These are phyloP conservation scores for Manis pentadactyla DNA, from an alignment of 2,797 vertebrate genomes.

Conservation along the genomic window DNA sequence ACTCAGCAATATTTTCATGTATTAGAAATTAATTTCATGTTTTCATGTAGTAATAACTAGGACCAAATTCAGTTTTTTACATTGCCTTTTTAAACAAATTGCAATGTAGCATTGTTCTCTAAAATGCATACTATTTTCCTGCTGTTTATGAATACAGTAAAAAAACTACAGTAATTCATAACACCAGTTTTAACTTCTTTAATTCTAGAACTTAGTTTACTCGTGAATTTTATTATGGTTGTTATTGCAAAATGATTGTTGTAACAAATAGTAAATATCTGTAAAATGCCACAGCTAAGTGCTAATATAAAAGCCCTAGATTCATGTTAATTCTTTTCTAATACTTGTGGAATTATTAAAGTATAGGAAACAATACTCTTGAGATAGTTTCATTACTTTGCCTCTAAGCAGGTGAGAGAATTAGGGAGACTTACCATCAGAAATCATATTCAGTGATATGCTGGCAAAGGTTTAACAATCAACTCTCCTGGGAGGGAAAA, in stretches of 20 bases:
- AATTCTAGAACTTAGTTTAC: neutral
- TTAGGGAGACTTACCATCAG: neutral
- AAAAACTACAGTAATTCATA: neutral
- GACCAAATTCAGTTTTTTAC: neutral
- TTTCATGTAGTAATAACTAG: neutral
- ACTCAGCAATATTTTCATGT: neutral
- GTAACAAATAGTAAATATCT: neutral
- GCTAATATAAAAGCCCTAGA: neutral
- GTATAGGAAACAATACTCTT: neutral
- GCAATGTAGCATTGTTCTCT: neutral
- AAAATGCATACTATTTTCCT: neutral
- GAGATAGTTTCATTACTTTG: neutral
- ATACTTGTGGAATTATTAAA: neutral
- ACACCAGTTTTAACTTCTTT: neutral
- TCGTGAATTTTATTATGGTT: neutral
- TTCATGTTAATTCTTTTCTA: neutral
- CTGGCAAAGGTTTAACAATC: neutral
- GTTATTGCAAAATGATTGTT: neutral
- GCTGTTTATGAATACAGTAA: neutral
- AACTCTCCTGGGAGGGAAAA: neutral
- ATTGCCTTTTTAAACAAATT: neutral
- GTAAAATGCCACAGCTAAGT: neutral
- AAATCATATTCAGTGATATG: neutral
- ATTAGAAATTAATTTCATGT: no score
- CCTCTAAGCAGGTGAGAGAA: neutral